These are phyloP conservation scores for Orthochromis indermauri DNA, from an alignment of 2,113 vertebrate species.

Conservation along the genomic window DNA sequence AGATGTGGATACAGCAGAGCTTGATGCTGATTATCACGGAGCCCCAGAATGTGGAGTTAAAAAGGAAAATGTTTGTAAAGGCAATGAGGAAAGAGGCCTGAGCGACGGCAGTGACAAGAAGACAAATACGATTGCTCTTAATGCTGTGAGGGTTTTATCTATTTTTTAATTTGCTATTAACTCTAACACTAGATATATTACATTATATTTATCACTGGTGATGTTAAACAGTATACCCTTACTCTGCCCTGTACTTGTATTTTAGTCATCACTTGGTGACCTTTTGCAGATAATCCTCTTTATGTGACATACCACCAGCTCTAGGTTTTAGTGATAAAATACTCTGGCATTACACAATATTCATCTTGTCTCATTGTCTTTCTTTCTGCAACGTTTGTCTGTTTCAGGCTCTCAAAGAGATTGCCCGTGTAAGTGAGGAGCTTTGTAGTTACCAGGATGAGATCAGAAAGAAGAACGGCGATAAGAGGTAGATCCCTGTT, in stretches of 20 bases:
- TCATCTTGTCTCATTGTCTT: not conserved
- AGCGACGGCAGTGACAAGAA: conserved; percentile 65
- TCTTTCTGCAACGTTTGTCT: not conserved
- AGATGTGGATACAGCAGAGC: conserved; percentile 24
- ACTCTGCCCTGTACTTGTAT: not conserved
- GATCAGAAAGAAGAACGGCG: conserved; percentile 77
- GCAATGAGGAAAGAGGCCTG: conserved; percentile 6
- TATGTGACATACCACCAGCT: not conserved
- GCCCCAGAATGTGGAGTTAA: not conserved
- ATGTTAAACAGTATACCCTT: not conserved
- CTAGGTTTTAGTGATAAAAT: not conserved
- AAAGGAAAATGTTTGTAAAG: not conserved
- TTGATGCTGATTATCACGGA: conserved; percentile 38
- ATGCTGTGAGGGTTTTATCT: conserved; percentile 78
- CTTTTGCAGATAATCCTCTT: not conserved
- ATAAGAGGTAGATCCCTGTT: conserved; percentile 72
- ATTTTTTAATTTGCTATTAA: not conserved
- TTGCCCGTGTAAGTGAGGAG: conserved; percentile 93
- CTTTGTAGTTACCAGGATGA: conserved; percentile 95
- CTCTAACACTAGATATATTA: not conserved
- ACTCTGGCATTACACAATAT: not conserved
- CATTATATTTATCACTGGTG: not conserved
- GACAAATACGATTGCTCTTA: conserved; percentile 79
- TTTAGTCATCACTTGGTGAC: not conserved
- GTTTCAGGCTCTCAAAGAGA: conserved; percentile 90